Base-by-base conservation (phyloP, 92 coral and sea anemone species). In the Nematostella vectensis region DNA sequence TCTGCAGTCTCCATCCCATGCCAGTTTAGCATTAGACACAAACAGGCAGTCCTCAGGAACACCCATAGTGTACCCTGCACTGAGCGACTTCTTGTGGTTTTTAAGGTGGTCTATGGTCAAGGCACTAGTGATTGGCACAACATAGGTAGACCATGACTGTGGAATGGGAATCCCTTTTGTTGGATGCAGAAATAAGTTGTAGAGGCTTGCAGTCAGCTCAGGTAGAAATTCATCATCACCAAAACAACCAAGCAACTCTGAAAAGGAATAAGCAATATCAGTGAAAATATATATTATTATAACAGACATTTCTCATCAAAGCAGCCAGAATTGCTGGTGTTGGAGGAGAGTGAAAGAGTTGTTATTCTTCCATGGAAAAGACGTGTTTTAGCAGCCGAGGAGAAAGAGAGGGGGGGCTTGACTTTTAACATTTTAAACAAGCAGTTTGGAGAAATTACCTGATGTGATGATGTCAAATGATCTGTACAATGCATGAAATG, bases 211-310 rank as follows among this genome's bases (percentile, higher is more conserved):
- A 17, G 73, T 73, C 17, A 73, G 73, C 54, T 73, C 80, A 0
- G 80, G 80, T 15, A 73, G 67, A 40, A 73, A 73, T 47, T 73
- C 73, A 16, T 73, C 80, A 58, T 73, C 80, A 33, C 80, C 80
- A 65, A 73, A 73, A 29, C 80, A 73, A 2, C 80, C 80, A 25
- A 73, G 62, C 4, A 73, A 57, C 40, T 73, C 80, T 73, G n/a
- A n/a, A n/a, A n/a, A n/a, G n/a, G n/a, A n/a, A n/a, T n/a, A n/a
- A n/a, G n/a, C n/a, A n/a, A 40, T 18, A 31, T 21, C n/a, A 15
- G 3, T 25, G 25, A 38, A 64, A n/a, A n/a, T n/a, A n/a, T n/a
- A n/a, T n/a, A n/a, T n/a, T n/a, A n/a, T n/a, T n/a, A n/a, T n/a
- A n/a, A n/a, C n/a, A n/a, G n/a, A n/a, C n/a, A n/a, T n/a, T n/a